Evolutionary conservation across 2,113 vertebrate genomes (phyloP), one percentile per base, ranked within the genome.

Genomic region (Pristiophorus japonicus): DNA sequence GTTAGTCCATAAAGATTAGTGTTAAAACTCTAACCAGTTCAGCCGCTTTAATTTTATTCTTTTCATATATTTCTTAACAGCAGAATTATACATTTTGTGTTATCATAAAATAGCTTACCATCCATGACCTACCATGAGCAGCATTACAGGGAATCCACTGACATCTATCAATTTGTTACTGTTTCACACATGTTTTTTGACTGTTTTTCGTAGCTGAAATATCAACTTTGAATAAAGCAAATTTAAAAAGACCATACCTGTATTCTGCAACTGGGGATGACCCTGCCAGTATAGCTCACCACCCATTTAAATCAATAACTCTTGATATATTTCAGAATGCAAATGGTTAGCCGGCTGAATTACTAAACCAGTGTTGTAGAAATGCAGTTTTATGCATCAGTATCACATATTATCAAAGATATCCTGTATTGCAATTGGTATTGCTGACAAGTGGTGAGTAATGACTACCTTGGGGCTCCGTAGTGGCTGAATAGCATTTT

Each of bases 401-500:
- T 16, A 59, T 47, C 92, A 93, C 59, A 65, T 47, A 45, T 20
- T 67, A 67, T 94, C 93, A 94, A 94, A 30, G 42, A 70, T 47
- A 94, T 94, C 24, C 38, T 4, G 24, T 70, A 94, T 94, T 94
- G n/a, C 92, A 94, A 94, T 94, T 70, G 65, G 42, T 94, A 30
- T 94, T 81, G 45, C 67, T 93, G 95, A 38, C 94, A 65, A 92
- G 94, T 70, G 95, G n/a, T 96, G 66, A 96, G 67, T 95, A 96
- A 96, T 96, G 95, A 30, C 55, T 96, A n/a, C 78, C 65, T 96
- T 96, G 66, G 95, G 95, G 93, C 47, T 96, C 1, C 94, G 96
- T 96, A 70, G 70, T 45, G 70, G 42, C 65, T 95, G 11, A 96
- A 96, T 85, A 96, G 95, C 14, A 96, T 96, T 95, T 59, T 94